These are phyloP conservation scores for Ciconia stormi DNA, from an alignment of 2,113 vertebrate genomes.

Conservation along the genomic window DNA sequence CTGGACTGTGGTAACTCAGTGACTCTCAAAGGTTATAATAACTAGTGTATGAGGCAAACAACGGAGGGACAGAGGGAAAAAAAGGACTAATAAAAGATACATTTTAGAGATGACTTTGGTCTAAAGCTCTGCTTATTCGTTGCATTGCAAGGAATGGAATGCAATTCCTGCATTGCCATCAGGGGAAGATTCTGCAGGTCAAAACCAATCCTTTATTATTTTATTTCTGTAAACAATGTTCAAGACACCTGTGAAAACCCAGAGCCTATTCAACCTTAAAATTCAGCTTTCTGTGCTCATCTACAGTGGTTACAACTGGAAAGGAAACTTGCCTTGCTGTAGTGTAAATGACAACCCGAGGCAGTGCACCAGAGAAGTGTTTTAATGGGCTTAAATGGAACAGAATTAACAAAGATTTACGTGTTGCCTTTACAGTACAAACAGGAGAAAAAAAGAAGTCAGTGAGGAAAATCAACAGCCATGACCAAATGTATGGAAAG, in stretches of 20 bases:
- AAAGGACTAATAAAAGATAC: neutral
- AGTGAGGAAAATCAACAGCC: neutral
- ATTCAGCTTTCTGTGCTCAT: neutral
- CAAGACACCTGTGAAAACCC: neutral
- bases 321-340: neutral
- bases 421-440: neutral
- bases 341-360: neutral
- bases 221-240: neutral
- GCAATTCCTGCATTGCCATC: neutral
- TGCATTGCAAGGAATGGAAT: neutral
- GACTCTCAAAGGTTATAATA: neutral
- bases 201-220: neutral
- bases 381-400: neutral
- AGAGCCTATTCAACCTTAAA: neutral
- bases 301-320: neutral
- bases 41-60: neutral
- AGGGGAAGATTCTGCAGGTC: neutral
- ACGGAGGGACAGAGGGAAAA: neutral
- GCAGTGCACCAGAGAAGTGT: neutral
- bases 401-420: neutral
- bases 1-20: neutral
- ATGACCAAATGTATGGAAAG: neutral
- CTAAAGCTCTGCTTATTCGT: neutral
- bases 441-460: neutral
- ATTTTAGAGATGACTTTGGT: neutral